phyloP scores from a whole-genome alignment of 2,113 vertebrate genomes.

The Myotis lucifugus region DNA sequence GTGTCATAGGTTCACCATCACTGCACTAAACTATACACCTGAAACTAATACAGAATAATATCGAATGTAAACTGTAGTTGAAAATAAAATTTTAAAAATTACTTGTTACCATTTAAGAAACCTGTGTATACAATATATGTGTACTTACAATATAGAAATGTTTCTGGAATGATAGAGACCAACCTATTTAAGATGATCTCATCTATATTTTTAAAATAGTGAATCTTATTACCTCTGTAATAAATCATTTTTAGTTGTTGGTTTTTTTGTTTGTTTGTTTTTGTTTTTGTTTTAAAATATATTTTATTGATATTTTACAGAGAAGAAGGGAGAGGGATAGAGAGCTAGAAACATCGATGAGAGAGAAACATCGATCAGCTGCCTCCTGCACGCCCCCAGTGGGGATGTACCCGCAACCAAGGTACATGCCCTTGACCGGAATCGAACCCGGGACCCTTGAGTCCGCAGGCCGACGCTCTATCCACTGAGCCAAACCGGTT shows the following conservation, averaged over 20 bases:
- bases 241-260: not conserved
- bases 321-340: no score
- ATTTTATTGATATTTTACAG: no score
- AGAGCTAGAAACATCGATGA: no score
- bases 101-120: not conserved
- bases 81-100: not conserved
- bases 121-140: not conserved
- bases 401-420: no score
- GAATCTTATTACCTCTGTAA: not conserved
- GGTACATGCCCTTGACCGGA: no score
- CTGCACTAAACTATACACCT: not conserved
- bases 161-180: not conserved
- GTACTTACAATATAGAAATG: not conserved
- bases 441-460: no score
- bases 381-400: no score
- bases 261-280: not conserved
- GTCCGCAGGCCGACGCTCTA: no score
- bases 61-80: not conserved
- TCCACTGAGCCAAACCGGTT: no score
- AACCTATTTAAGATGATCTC: not conserved
- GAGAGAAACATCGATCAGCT: no score
- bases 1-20: no score
- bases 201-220: not conserved
- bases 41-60: not conserved
- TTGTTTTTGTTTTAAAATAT: no score